These are phyloP conservation scores for Drosophila ficusphila DNA, from an alignment of 1,140 invertebrate species.

Conservation along the genomic window DNA sequence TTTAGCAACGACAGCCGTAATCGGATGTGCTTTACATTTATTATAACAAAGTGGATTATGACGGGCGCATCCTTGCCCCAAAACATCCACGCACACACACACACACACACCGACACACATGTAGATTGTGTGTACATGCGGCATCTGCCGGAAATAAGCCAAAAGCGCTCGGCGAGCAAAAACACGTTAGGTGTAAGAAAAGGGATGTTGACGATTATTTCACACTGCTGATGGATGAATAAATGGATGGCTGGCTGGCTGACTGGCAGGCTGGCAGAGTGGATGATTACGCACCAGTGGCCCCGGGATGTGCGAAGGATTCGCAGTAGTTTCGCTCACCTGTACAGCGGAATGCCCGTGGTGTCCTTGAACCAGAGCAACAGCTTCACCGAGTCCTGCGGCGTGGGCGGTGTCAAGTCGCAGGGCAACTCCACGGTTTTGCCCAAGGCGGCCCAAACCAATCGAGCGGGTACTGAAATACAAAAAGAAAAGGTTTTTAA, in stretches of 20 bases:
- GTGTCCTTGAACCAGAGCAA: constrained; percentile 94
- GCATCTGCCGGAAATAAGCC: constrained; percentile 62
- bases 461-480: constrained; percentile 86
- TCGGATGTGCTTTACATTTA: constrained; percentile 83
- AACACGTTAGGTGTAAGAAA: constrained; percentile 58
- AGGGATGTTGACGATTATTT: constrained; percentile 82
- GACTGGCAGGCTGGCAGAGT: constrained; percentile 27
- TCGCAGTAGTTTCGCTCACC: constrained; percentile 86
- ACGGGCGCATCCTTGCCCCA: constrained; percentile 70
- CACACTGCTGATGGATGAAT: constrained; percentile 69
- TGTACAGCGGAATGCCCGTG: constrained; percentile 92
- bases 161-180: constrained; percentile 42
- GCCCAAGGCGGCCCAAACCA: constrained; percentile 90
- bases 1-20: constrained; percentile 79
- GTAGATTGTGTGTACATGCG: constrained; percentile 26
- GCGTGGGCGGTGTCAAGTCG: constrained; percentile 89
- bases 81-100: too few relatives aligned
- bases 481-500: constrained; percentile 15
- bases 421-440: constrained; percentile 91
- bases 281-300: constrained; percentile 26
- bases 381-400: constrained; percentile 90
- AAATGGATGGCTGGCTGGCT: constrained; percentile 41
- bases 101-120: too few relatives aligned
- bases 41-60: constrained; percentile 83
- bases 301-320: background rate